Evolutionary conservation across 2,113 vertebrate species (phyloP).

Genomic region (Camelus dromedarius): DNA sequence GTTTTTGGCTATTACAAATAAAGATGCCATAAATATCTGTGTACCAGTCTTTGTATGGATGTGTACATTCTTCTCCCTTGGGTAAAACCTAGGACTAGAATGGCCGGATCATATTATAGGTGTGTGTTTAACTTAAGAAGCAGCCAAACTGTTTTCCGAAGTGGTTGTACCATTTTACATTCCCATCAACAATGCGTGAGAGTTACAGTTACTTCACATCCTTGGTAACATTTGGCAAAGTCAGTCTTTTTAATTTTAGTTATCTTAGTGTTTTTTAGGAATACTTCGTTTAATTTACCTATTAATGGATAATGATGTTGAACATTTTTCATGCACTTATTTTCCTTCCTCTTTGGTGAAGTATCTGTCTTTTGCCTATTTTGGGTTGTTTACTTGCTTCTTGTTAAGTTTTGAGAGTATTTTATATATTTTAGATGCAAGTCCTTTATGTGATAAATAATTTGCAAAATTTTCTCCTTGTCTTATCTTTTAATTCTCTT

Average conservation of each 20-base stretch:
- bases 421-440: neutral
- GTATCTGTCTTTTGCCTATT: neutral
- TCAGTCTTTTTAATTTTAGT: neutral
- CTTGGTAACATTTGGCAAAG: too few species aligned
- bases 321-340: neutral
- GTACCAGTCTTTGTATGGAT: neutral
- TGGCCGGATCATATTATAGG: neutral
- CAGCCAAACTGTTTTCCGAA: neutral
- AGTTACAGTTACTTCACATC: neutral
- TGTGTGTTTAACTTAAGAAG: neutral
- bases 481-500: neutral
- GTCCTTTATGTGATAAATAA: neutral
- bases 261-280: neutral
- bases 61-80: neutral
- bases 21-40: neutral
- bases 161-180: neutral
- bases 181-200: neutral
- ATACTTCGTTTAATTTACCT: neutral
- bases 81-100: neutral
- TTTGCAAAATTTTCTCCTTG: neutral
- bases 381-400: neutral
- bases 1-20: neutral
- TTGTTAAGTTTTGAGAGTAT: neutral
- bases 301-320: neutral
- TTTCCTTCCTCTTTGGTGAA: neutral